A percentile compares a stretch with the other conserved stretches of the same genome.
phyloP scores from a whole-genome alignment of 2,888 invertebrate genomes.

The Thereva unica region DNA sequence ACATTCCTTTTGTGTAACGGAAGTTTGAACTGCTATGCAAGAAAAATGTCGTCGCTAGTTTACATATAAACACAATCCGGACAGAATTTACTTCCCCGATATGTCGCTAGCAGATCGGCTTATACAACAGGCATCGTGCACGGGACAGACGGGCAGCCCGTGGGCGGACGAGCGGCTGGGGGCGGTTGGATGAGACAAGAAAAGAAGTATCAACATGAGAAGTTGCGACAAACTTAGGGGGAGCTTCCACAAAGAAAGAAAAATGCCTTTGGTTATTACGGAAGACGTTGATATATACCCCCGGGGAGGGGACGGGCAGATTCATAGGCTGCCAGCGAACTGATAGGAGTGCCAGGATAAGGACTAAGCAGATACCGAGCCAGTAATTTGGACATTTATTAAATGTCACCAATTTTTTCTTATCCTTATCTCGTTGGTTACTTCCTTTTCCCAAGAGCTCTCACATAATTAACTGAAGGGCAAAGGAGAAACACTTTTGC shows the following conservation, averaged over 20 bases:
- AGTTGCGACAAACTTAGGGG: slow-evolving; percentile 21
- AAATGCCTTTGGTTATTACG: slow-evolving; percentile 34
- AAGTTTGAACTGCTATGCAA: slow-evolving; percentile 16
- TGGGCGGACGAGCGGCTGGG: no score
- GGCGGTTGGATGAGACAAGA: neutral
- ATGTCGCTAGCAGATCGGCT: slow-evolving; percentile 31
- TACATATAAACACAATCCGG: slow-evolving; percentile 35
- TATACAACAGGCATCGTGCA: slow-evolving; percentile 1
- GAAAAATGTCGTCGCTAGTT: slow-evolving; percentile 16
- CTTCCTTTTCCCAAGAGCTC: slow-evolving; percentile 18
- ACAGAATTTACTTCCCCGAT: slow-evolving; percentile 36
- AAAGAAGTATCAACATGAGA: slow-evolving; percentile 17
- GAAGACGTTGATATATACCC: slow-evolving; percentile 32
- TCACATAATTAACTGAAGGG: slow-evolving; percentile 12
- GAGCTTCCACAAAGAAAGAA: slow-evolving; percentile 25
- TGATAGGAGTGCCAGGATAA: slow-evolving; percentile 21
- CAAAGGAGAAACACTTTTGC: neutral
- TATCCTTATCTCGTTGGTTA: slow-evolving; percentile 24
- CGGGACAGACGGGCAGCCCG: no score
- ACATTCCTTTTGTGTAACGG: neutral
- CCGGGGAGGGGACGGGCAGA: slow-evolving; percentile 1
- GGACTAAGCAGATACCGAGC: slow-evolving; percentile 28
- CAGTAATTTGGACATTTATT: slow-evolving; percentile 35
- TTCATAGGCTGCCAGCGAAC: slow-evolving; percentile 7
- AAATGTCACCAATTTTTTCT: slow-evolving; percentile 31